Base-by-base conservation (phyloP, 2,888 invertebrate species). In the Eulithis testata region DNA sequence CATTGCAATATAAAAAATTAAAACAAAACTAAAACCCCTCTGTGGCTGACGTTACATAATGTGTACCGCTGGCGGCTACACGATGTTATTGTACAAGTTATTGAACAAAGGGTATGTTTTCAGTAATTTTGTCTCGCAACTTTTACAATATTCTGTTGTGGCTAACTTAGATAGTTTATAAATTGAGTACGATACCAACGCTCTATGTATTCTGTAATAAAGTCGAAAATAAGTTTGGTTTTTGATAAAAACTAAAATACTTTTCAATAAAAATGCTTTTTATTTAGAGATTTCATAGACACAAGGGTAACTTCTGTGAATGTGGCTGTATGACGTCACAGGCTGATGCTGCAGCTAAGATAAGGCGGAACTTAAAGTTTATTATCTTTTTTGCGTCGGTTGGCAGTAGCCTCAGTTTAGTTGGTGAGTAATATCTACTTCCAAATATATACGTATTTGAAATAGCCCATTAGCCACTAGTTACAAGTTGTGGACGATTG, bases 11-110 rank as follows among this genome's bases (percentile, higher is more conserved):
- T 21, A 21, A 1, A 21, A 21, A 21, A 21, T 1, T 21, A 21
- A 21, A 21, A 21, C 2, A 21, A 21, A 21, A 21, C 21, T 21
- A 21, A 21, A 21, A 21, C 1, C 21, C 2, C 21, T 21, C 40
- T 40, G 40, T 40, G 9, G 7, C 8, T 40, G 9, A 21, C 21
- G 21, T 21, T 8, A 9, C 5, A 8, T 69, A 72, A 68, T 66
- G 27, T 50, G 31, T 44, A 62, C 52, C 11, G 51, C 56, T 44
- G 50, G 14, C 45, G 14, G 51, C 54, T 12, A 40, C 31, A 40
- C n/a, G 12, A 54, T 37, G 44, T 53, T 60, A 54, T 60, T 36
- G 6, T 47, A 44, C 56, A 62, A 62, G 44, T 62, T 50, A 51
- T 8, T 51, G n/a, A 51, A 44, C 43, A 49, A 55, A 50, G 43